Conservation (phyloP, 2,888 invertebrate genomes). For the Aphrophora alni region DNA sequence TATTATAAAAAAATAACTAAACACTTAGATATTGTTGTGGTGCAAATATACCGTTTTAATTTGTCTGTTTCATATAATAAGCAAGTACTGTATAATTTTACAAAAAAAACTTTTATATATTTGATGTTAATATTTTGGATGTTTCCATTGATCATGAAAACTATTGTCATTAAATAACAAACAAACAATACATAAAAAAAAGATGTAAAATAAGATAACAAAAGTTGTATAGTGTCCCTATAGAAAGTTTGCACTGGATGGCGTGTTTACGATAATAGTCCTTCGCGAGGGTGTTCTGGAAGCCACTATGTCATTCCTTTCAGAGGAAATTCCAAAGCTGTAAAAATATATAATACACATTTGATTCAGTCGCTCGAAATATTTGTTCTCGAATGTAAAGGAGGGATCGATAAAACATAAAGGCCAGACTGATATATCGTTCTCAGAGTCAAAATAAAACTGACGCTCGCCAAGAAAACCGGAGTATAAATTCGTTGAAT, state of each 20-base stretch:
- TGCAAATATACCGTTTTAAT: too few species aligned
- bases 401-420: not conserved
- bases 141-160: too few species aligned
- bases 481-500: not conserved
- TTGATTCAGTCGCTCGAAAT: not conserved
- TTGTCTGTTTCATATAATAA: too few species aligned
- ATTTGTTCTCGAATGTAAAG: not conserved
- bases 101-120: too few species aligned
- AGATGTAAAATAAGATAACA: not conserved
- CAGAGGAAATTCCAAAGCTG: not conserved
- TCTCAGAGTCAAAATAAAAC: not conserved
- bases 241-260: not conserved
- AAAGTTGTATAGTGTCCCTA: not conserved
- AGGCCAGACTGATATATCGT: constrained; percentile 1
- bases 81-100: too few species aligned
- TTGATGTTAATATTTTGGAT: too few species aligned
- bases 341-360: constrained; percentile 2
- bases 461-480: not conserved
- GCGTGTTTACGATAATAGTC: constrained; percentile 5
- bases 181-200: too few species aligned
- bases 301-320: not conserved
- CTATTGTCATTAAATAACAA: too few species aligned
- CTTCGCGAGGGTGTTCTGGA: not conserved
- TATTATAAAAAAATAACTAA: too few species aligned
- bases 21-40: too few species aligned